Percentiles rank a stretch among this genome's conserved stretches.
These are phyloP conservation scores for Bombus cullumanus DNA, from an alignment of 1,140 invertebrate species.

Conservation along the genomic window DNA sequence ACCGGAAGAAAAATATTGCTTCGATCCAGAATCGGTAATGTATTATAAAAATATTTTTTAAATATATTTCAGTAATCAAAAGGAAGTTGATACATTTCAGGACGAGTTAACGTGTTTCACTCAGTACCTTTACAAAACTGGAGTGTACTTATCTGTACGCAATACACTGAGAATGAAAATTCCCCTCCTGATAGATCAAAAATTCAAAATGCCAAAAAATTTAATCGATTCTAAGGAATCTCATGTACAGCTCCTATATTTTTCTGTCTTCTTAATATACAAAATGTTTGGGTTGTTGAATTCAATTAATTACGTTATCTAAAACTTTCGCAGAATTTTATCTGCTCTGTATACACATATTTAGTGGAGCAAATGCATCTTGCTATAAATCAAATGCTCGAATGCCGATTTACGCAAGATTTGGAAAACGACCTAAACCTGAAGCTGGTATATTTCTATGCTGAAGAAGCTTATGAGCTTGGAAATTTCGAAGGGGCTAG, in stretches of 20 bases:
- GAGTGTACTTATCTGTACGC: constrained; percentile 60
- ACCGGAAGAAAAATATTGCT: constrained; percentile 38
- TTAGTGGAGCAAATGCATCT: constrained; percentile 69
- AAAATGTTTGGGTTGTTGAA: not conserved
- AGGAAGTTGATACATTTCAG: constrained; percentile 43
- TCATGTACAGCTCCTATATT: constrained; percentile 52
- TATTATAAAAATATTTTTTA: not conserved
- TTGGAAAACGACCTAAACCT: accelerated
- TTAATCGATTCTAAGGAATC: constrained; percentile 52
- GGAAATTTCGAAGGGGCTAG: constrained; percentile 50
- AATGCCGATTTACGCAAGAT: constrained; percentile 37
- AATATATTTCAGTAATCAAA: not conserved
- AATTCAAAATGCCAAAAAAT: constrained; percentile 54
- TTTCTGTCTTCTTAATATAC: not conserved
- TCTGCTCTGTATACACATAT: constrained; percentile 62
- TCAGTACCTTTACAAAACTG: constrained; percentile 71
- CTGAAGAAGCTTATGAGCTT: constrained; percentile 68
- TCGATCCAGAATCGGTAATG: constrained; percentile 30
- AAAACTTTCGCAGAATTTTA: constrained; percentile 61
- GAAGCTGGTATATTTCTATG: constrained; percentile 51
- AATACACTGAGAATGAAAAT: constrained; percentile 65
- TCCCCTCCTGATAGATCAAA: constrained; percentile 69
- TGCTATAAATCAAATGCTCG: constrained; percentile 63
- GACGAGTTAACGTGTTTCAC: constrained; percentile 70
- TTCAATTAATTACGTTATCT: not conserved